phyloP scores from a whole-genome alignment of 2,113 vertebrate genomes.

The Nestor notabilis region DNA sequence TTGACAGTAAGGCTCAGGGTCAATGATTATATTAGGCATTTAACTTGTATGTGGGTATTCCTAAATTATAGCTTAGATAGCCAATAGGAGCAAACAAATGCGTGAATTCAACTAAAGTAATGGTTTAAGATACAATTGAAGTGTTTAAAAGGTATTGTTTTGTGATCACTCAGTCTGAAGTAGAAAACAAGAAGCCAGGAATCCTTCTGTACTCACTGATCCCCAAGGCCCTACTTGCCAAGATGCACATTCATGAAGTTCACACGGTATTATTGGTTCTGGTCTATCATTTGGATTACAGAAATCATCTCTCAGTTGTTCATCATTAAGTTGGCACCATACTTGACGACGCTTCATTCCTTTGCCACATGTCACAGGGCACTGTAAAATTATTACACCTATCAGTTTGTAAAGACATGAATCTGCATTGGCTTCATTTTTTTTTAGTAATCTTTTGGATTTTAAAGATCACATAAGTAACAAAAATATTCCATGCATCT shows the following conservation, averaged over 20 bases:
- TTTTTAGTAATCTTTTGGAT: neutral
- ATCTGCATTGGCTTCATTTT: neutral
- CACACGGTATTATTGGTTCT: slow-evolving; percentile 76
- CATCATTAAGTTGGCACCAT: slow-evolving; percentile 82
- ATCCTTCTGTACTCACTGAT: slow-evolving; percentile 80
- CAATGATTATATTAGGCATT: neutral
- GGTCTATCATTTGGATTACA: slow-evolving; percentile 85
- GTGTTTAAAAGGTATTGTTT: neutral
- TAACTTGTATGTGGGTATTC: neutral
- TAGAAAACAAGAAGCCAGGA: neutral
- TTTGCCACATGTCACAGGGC: slow-evolving; percentile 90
- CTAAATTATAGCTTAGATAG: neutral
- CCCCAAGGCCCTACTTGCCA: slow-evolving; percentile 95
- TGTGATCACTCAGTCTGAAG: neutral
- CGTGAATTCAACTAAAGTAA: neutral
- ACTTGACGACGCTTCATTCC: slow-evolving; percentile 86
- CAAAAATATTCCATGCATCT: neutral
- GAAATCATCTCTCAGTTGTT: slow-evolving; percentile 82
- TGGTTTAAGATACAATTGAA: neutral
- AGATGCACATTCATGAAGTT: slow-evolving; percentile 84
- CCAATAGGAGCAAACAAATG: neutral
- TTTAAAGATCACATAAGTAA: neutral
- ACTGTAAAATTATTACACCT: slow-evolving; percentile 73
- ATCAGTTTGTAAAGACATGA: neutral
- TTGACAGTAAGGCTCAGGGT: neutral